Percentiles rank a stretch among this genome's conserved stretches.
Conservation (phyloP, 1,140 invertebrate genomes). For the Pemphigus obesinymphae region DNA sequence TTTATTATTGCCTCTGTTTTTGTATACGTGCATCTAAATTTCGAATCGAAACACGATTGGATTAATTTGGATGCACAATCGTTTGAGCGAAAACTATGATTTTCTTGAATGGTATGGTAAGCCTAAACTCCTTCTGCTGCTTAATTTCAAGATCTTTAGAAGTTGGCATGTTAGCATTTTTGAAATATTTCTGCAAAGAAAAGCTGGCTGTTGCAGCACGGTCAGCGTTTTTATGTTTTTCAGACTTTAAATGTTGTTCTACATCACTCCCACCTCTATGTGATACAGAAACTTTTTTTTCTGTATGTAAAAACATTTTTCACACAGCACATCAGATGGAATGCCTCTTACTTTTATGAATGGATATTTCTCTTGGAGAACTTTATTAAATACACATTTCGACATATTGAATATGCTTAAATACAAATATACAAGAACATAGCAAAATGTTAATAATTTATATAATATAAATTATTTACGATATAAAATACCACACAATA, state of each 20-base stretch:
- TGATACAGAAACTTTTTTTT: slow-evolving; percentile 7
- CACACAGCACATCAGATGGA: slow-evolving; percentile 10
- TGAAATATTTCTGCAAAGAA: not conserved
- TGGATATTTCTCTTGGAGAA: slow-evolving; percentile 27
- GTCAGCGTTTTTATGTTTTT: slow-evolving; percentile 14
- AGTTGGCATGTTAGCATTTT: slow-evolving; percentile 13
- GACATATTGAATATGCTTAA: not conserved
- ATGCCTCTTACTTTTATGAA: slow-evolving; percentile 9
- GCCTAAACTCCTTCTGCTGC: slow-evolving; percentile 45
- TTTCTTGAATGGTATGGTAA: slow-evolving; percentile 22
- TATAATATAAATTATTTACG: too few relatives aligned
- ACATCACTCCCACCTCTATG: slow-evolving; percentile 8
- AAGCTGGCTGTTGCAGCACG: slow-evolving; percentile 1
- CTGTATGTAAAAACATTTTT: not conserved
- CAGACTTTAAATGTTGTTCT: slow-evolving; percentile 25
- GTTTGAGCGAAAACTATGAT: too few relatives aligned
- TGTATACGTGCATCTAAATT: too few relatives aligned
- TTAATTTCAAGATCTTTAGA: slow-evolving; percentile 20
- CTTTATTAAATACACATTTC: slow-evolving; percentile 30
- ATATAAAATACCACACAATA: too few relatives aligned
- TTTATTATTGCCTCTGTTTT: too few relatives aligned
- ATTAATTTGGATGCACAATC: too few relatives aligned
- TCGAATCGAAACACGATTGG: too few relatives aligned
- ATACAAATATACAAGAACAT: not conserved
- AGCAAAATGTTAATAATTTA: too few relatives aligned